Evolutionary conservation across 2,888 invertebrate species (phyloP).

Genomic region (Aphelenchoides bicaudatus): DNA sequence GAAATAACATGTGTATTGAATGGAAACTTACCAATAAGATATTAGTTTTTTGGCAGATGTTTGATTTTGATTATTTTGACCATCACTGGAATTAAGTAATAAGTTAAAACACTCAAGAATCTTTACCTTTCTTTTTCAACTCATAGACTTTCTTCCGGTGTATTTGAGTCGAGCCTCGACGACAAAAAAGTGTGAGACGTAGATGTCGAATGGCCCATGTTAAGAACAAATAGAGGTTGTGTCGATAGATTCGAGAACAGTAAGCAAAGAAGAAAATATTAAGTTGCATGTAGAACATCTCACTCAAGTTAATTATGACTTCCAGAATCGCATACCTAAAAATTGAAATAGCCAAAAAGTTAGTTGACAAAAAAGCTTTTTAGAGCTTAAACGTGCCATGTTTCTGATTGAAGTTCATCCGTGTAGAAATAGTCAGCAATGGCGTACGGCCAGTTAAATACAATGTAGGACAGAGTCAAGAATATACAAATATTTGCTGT

Average conservation of each 20-base stretch:
- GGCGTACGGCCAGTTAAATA: constrained; percentile 41
- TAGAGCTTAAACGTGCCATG: not conserved
- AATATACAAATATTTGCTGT: constrained; percentile 37
- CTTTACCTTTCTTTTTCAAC: no score
- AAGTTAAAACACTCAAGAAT: no score
- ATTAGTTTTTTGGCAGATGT: no score
- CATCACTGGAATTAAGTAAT: no score
- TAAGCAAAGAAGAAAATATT: constrained; percentile 40
- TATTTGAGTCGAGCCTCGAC: not conserved
- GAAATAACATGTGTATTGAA: no score
- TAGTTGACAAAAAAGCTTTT: constrained; percentile 26
- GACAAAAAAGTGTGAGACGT: constrained; percentile 11
- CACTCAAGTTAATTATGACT: constrained; percentile 35
- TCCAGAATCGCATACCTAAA: constrained; percentile 30
- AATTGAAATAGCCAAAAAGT: no score
- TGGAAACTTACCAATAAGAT: no score
- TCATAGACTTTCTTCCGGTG: no score
- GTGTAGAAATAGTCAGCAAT: constrained; percentile 39
- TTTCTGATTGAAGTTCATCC: constrained; percentile 21
- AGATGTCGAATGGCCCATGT: constrained; percentile 11
- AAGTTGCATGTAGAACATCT: constrained; percentile 35
- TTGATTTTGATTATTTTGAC: no score
- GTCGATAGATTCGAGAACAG: constrained; percentile 34
- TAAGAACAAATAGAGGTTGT: constrained; percentile 24
- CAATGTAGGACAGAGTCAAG: constrained; percentile 33